Conservation (phyloP, 1,140 invertebrate species). For the Aporrectodea caliginosa region DNA sequence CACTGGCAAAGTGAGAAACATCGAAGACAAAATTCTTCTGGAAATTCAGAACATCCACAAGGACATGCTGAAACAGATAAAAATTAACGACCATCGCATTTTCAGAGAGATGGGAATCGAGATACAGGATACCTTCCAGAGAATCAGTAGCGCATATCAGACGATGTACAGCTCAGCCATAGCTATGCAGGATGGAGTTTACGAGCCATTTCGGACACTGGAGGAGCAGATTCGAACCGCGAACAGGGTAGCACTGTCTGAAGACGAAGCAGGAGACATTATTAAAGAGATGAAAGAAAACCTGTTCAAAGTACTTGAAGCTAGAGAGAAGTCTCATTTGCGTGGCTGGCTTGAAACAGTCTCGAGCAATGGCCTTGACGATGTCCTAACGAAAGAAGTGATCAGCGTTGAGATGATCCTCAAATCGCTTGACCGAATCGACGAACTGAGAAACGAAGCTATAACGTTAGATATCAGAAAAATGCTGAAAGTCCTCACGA, state of each 20-base stretch:
- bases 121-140: background rate
- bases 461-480: background rate
- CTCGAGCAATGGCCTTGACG: background rate
- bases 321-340: background rate
- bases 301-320: background rate
- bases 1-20: background rate
- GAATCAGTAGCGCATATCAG: background rate
- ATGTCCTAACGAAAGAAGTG: background rate
- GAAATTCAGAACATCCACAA: background rate
- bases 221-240: background rate
- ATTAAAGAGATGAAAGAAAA: background rate
- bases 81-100: background rate
- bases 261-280: background rate
- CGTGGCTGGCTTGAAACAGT: background rate
- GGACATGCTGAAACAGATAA: background rate
- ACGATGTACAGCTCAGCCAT: background rate
- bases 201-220: background rate
- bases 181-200: background rate
- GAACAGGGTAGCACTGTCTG: background rate
- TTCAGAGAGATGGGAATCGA: background rate
- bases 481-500: background rate
- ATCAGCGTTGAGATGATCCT: background rate
- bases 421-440: background rate
- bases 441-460: background rate
- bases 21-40: background rate